phyloP scores from a whole-genome alignment of 2,113 vertebrate genomes.

The Eubucco bourcierii region DNA sequence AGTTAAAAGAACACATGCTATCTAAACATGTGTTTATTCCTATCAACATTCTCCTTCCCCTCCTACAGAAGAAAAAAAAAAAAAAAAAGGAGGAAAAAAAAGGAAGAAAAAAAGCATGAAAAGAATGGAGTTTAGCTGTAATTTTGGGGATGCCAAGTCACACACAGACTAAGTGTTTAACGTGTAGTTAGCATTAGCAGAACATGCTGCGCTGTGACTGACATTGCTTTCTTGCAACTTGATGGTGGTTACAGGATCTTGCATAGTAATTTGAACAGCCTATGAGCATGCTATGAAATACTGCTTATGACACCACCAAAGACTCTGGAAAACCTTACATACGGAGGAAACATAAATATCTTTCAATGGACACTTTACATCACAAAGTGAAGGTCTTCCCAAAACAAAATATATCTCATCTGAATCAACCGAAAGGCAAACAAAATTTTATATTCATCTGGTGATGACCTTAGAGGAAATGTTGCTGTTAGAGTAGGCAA shows the following conservation, averaged over 20 bases:
- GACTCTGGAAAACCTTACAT: conserved; percentile 15
- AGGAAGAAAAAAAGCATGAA: too few relatives aligned
- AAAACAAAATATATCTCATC: conserved; percentile 40
- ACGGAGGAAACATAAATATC: not conserved
- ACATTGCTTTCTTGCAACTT: not conserved
- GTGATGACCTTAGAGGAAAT: not conserved
- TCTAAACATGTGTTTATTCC: not conserved
- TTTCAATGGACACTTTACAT: not conserved
- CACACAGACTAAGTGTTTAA: not conserved
- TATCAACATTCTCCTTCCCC: not conserved
- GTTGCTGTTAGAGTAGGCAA: not conserved
- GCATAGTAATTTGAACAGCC: not conserved
- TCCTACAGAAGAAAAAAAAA: not conserved
- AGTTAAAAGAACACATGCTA: not conserved
- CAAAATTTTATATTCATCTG: conserved; percentile 16
- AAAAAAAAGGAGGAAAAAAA: not conserved
- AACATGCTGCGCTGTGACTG: not conserved
- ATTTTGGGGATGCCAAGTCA: not conserved
- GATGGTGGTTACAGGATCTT: not conserved
- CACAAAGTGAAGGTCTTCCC: not conserved
- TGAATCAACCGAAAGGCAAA: not conserved
- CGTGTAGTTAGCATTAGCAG: not conserved
- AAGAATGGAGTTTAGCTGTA: not conserved
- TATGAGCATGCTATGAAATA: not conserved
- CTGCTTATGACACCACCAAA: not conserved